Base-by-base conservation (phyloP, 2,888 invertebrate genomes). In the Neocrepidodera transversa region DNA sequence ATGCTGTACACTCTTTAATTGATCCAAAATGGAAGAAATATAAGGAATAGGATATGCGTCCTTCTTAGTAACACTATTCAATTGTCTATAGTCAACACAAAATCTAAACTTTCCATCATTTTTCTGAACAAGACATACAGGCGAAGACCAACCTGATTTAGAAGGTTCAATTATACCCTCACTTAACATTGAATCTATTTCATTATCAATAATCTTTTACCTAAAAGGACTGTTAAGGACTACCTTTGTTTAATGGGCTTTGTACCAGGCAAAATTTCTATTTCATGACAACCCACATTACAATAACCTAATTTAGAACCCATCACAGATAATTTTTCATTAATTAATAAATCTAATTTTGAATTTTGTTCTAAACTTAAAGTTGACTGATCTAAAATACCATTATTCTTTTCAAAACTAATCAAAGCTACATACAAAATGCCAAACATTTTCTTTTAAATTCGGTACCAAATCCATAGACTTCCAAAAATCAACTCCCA, bases 1-100 rank as follows among this genome's bases (percentile, higher is more conserved):
- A 23, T 64, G 28, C n/a, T 64, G 23, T 23, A 23, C 3, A 23
- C 3, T 23, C 23, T 23, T 23, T 23, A n/a, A n/a, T 2, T 40
- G 16, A 17, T 17, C 17, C n/a, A 17, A 17, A 8, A 17, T 40
- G 4, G 17, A 14, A 4, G 40, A 40, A 17, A 40, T 40, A 17
- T 40, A 40, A 17, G 17, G 17, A 40, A 40, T 40, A n/a, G 17
- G 40, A n/a, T 40, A 40, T 14, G 40, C 6, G 16, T 23, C 23
- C 23, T 23, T 23, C 7, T 7, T 23, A 3, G 40, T 10, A 5
- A 40, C 40, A 10, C n/a, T 4, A 16, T 40, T 40, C 1, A 40
- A 1, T 17, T n/a, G 16, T 17, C 40, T 14, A n/a, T 17, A 40
- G 17, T 17, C 40, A n/a, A 16, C 8, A 40, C 40, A 40, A 40